Base-by-base conservation (phyloP, 2,797 vertebrate genomes). In the Arnoldichthys spilopterus region DNA sequence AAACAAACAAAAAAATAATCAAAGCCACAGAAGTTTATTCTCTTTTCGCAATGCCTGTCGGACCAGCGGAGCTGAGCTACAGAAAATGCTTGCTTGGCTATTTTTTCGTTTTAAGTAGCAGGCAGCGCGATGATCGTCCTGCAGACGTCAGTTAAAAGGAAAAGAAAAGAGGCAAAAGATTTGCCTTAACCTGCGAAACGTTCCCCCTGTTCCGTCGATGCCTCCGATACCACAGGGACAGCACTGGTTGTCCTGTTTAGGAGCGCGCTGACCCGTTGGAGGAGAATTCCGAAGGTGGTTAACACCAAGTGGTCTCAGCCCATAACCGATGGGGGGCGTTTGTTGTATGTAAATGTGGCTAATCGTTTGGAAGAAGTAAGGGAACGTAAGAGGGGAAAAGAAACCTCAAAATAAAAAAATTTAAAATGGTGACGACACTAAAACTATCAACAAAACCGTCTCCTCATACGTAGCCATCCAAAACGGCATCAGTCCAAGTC, bases 61-160 rank as follows among this genome's bases (percentile, higher is more conserved):
- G 85, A 87, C 83, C 89, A 74, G 88, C 88, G 81, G 82, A 26
- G 72, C 75, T 82, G 79, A 85, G 87, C 85, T 86, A 86, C 74
- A 62, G 72, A 81, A 83, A 80, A 83, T 43, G 77, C 59, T 79
- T 20, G 37, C 28, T 74, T 66, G 63, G 67, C 78, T 77, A 49
- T 28, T 56, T 74, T 22, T 74, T 77, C 85, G 82, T 72, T 76
- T 83, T 59, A 86, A 82, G 22, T 26, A 82, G 82, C 79, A 83
- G 84, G 82, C 64, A 76, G 79, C 80, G 68, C 77, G 79, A 84
- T 63, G 68, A 77, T 76, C 76, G 45, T 82, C 81, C 86, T 84
- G 85, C 71, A 73, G 77, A 80, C 54, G 45, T 47, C 69, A 73
- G 66, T 26, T 32, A 13, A 73, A 77, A 71, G 59, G 30, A 53